Evolutionary conservation across 2,113 vertebrate genomes (phyloP).

Genomic region (Pelobates fuscus): DNA sequence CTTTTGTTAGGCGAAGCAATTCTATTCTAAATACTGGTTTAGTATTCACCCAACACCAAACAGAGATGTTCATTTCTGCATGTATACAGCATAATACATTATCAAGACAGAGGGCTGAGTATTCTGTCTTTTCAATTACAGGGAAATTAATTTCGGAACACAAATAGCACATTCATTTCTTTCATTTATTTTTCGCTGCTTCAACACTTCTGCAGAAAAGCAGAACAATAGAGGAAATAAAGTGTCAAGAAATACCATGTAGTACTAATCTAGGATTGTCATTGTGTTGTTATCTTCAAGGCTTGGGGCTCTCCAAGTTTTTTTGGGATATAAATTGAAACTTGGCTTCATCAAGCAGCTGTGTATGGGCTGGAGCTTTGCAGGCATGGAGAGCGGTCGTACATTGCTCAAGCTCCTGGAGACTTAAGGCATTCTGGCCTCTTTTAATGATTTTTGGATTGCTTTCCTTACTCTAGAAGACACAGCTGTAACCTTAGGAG

Average conservation of each 20-base stretch:
- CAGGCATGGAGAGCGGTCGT: no score
- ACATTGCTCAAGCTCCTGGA: no score
- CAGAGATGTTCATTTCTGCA: slow-evolving; percentile 42
- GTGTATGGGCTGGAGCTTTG: not conserved
- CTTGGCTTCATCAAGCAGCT: slow-evolving; percentile 28
- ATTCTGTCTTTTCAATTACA: slow-evolving; percentile 48
- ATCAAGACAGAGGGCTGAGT: slow-evolving; percentile 40
- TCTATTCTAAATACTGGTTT: slow-evolving; percentile 40
- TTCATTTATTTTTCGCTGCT: slow-evolving; percentile 43
- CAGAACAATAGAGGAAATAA: slow-evolving; percentile 30
- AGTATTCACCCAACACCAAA: slow-evolving; percentile 42
- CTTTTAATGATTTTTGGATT: no score
- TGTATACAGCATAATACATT: slow-evolving; percentile 41
- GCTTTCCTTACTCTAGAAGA: no score
- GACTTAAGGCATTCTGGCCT: no score
- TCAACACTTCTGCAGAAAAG: slow-evolving; percentile 44
- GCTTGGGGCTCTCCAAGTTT: slow-evolving; percentile 3
- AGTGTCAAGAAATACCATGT: slow-evolving; percentile 38
- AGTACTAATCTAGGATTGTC: slow-evolving; percentile 30
- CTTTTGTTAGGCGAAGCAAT: slow-evolving; percentile 3
- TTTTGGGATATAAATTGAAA: slow-evolving; percentile 11
- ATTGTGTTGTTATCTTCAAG: slow-evolving; percentile 37
- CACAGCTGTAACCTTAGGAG: no score
- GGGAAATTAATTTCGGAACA: slow-evolving; percentile 48
- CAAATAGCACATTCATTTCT: slow-evolving; percentile 45